A percentile compares a stretch with the other conserved stretches of the same genome.
phyloP scores from a whole-genome alignment of 2,113 vertebrate species.

The Chlamydotis undulata region DNA sequence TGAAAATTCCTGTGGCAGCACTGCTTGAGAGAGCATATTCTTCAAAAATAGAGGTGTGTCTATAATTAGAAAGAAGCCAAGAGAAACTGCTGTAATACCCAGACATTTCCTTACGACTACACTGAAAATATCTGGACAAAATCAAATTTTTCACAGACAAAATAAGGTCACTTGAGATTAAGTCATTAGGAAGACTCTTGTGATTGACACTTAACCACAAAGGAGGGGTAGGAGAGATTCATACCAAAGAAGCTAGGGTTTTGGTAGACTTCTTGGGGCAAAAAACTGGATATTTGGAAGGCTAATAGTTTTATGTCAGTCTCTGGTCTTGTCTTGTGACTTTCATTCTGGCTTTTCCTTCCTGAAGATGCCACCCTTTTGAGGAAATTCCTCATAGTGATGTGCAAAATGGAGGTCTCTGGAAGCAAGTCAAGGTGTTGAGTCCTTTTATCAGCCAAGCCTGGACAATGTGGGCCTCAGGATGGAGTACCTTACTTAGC shows the following conservation, averaged over 20 bases:
- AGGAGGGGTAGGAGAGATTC: not conserved
- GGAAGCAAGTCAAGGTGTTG: not conserved
- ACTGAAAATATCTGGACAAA: not conserved
- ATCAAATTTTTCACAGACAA: not conserved
- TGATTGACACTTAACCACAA: not conserved
- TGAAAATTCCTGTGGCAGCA: not conserved
- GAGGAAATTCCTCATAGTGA: not conserved
- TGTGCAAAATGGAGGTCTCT: not conserved
- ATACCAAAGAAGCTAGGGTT: not conserved
- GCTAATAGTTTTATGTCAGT: not conserved
- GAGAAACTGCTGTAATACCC: not conserved
- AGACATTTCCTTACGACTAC: not conserved
- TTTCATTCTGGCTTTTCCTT: not conserved
- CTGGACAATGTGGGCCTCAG: not conserved
- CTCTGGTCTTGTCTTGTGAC: not conserved
- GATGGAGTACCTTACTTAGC: not conserved
- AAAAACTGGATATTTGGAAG: not conserved
- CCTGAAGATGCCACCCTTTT: not conserved
- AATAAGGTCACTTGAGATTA: not conserved
- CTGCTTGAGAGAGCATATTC: not conserved
- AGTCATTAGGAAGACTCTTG: not conserved
- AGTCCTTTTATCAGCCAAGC: not conserved
- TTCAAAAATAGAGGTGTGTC: not conserved
- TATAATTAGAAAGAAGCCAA: not conserved
- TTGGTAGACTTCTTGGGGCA: not conserved